Evolutionary conservation across 2,113 vertebrate species (phyloP), one percentile per base, ranked within the genome.

Genomic region (Geothlypis trichas): DNA sequence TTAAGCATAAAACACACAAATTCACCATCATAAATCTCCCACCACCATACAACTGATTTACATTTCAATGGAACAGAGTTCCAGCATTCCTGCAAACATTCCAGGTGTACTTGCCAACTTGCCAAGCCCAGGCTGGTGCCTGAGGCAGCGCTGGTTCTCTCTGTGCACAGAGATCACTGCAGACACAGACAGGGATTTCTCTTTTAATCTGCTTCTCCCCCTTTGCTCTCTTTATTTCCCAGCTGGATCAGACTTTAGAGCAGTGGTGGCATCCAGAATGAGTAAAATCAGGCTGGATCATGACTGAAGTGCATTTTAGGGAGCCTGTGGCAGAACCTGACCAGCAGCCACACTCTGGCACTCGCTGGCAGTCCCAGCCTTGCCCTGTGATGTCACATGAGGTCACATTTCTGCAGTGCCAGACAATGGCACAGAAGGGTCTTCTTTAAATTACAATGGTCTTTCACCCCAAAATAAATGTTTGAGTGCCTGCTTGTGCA

Each of bases 81-180:
- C 31, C 90, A 84, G 95, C 96, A 97, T 97, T 97, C 93, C 96
- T 86, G 76, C 62, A 41, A 77, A 89, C 97, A 96, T 97, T 96
- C 95, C 91, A 55, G 84, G 58, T 95, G 91, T 93, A 97, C 87
- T 98, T 97, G 97, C 97, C 97, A 97, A 94, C 94, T 95, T 94
- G 39, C 28, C 49, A 27, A 84, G 82, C 51, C 47, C 3, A 86
- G 76, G 57, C 47, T 57, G 90, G 30, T 21, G 88, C 73, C 73
- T 52, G 61, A 31, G 7, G 17, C 37, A 14, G 13, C 0, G 8
- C 1, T 52, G 79, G 13, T 28, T 72, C 61, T 57, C 65, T 83
- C n/a, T 49, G 39, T 3, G 13, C 10, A 1, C 16, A 58, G 62
- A 79, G 49, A 51, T 18, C 66, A 18, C 57, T 68, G 5, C 11